Evolutionary conservation across 2,888 invertebrate genomes (phyloP).

Genomic region (Loripinus fragilis): DNA sequence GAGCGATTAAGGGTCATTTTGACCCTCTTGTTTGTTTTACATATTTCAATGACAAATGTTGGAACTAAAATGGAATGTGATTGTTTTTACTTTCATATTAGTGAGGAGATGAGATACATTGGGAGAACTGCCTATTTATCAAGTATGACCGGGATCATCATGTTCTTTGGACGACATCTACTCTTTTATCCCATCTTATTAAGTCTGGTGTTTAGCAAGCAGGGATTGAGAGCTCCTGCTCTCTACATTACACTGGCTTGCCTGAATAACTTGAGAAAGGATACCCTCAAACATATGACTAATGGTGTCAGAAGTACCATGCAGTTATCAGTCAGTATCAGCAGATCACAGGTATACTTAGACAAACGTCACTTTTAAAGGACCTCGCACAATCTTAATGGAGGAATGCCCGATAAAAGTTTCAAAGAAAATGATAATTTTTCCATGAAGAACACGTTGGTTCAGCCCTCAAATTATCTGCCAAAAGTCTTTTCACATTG

Average conservation of each 20-base stretch:
- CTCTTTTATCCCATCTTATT: conserved; percentile 17
- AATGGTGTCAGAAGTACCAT: conserved; percentile 1
- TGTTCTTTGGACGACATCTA: conserved; percentile 30
- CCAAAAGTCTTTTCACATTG: too few species aligned
- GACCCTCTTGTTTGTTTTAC: too few species aligned
- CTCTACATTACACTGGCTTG: not conserved
- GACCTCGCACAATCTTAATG: too few species aligned
- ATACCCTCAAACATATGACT: not conserved
- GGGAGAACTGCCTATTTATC: not conserved
- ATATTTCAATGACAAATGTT: too few species aligned
- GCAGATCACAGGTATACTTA: not conserved
- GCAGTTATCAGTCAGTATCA: not conserved
- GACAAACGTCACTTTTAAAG: too few species aligned
- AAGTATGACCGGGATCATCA: conserved; percentile 21
- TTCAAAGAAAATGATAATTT: too few species aligned
- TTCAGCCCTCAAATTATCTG: too few species aligned
- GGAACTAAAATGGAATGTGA: too few species aligned
- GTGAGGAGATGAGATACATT: conserved; percentile 17
- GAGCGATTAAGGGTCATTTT: too few species aligned
- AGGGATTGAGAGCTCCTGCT: not conserved
- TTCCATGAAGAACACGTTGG: too few species aligned
- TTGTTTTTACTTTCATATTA: conserved; percentile 21
- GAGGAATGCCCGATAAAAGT: too few species aligned
- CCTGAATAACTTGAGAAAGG: not conserved
- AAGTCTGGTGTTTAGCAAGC: not conserved